These are phyloP conservation scores for Archegozetes longisetosus DNA, from an alignment of 1,140 invertebrate genomes.

Conservation along the genomic window DNA sequence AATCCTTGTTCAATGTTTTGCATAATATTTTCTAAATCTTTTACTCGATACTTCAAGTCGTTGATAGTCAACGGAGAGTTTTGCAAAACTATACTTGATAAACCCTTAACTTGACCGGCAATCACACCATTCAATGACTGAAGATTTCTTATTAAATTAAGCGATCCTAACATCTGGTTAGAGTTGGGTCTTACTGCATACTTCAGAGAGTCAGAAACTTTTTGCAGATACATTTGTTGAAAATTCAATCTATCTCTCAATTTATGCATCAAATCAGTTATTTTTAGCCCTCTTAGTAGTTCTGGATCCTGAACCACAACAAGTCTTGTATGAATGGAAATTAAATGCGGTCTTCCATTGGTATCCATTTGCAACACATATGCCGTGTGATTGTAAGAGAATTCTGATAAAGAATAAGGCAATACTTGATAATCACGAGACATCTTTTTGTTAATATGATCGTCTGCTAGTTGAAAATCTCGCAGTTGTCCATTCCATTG, in stretches of 20 bases:
- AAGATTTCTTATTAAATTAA: not conserved
- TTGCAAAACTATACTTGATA: slow-evolving; percentile 6
- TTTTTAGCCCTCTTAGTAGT: not conserved
- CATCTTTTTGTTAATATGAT: not conserved
- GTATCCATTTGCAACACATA: not conserved
- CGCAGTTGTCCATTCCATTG: slow-evolving; percentile 1
- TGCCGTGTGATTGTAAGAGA: not conserved
- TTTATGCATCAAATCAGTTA: not conserved
- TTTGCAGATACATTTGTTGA: not conserved
- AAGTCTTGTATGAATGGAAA: not conserved
- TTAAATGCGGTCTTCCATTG: not conserved
- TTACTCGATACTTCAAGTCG: slow-evolving; percentile 4
- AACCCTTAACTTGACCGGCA: not conserved
- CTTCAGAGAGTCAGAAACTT: not conserved
- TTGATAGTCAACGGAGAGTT: slow-evolving; percentile 4
- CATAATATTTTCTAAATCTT: slow-evolving; percentile 3
- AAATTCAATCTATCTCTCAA: not conserved
- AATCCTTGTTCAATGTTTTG: slow-evolving; percentile 4
- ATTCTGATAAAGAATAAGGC: not conserved
- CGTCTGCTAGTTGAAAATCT: not conserved
- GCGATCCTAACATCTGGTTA: not conserved
- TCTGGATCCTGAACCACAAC: not conserved
- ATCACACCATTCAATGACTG: not conserved
- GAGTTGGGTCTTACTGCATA: not conserved
- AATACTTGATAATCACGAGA: not conserved